A percentile compares a stretch with the other conserved stretches of the same genome.
Evolutionary conservation across 2,888 invertebrate species (phyloP).

Genomic region (Amphipoea lucens): DNA sequence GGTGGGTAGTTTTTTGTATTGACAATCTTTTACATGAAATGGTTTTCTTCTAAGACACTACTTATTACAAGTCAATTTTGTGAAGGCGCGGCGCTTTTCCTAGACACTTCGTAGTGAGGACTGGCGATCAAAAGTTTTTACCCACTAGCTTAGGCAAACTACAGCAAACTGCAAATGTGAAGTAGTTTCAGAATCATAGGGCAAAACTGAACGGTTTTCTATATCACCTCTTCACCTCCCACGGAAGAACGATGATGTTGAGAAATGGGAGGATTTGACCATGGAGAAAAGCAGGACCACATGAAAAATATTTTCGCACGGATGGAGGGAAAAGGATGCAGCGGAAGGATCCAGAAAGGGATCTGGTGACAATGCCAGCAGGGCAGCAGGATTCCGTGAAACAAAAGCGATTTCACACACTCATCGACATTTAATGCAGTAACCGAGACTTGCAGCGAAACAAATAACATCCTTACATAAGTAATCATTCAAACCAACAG

Average conservation of each 20-base stretch:
- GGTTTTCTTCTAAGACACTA: not conserved
- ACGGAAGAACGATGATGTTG: not conserved
- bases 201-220: not conserved
- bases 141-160: not conserved
- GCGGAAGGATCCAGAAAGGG: conserved; percentile 1
- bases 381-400: conserved; percentile 28
- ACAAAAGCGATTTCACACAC: conserved; percentile 57
- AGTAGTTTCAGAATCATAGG: not conserved
- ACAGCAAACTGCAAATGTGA: not conserved
- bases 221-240: not conserved
- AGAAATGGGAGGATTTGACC: not conserved
- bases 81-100: not conserved
- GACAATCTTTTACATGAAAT: not conserved
- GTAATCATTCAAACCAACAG: conserved; percentile 38
- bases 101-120: not conserved
- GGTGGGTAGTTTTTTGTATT: not conserved
- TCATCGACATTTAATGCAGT: conserved; percentile 58
- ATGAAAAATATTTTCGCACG: not conserved
- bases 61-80: not conserved
- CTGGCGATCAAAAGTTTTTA: not conserved
- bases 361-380: not conserved
- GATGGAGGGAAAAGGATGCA: conserved; percentile 1
- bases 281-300: not conserved
- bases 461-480: conserved; percentile 39
- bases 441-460: conserved; percentile 30